Conservation (phyloP, 2,888 invertebrate species). For the Phortica magna region DNA sequence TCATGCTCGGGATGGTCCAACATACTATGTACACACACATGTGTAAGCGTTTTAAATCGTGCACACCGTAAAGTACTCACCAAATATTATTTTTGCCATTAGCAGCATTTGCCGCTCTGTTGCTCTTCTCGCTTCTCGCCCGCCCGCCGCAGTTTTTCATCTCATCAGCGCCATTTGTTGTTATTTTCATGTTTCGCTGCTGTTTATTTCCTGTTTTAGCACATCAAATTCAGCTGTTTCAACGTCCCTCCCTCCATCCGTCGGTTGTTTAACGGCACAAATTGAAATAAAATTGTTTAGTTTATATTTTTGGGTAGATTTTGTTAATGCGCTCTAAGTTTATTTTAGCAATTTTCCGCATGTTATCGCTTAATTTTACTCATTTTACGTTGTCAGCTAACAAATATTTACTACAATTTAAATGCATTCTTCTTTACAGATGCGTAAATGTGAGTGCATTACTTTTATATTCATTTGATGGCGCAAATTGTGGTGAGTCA, state of each 20-base stretch:
- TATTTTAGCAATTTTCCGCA: background rate
- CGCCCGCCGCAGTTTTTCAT: background rate
- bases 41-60: conserved; percentile 11
- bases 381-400: background rate
- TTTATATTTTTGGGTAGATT: background rate
- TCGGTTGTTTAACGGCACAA: background rate
- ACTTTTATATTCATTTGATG: too few species aligned
- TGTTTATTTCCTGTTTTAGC: conserved; percentile 20
- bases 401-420: too few species aligned
- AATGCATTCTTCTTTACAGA: too few species aligned
- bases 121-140: background rate
- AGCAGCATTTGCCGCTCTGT: conserved; percentile 33
- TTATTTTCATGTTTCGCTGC: conserved; percentile 16
- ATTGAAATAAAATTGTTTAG: background rate
- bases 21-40: background rate
- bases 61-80: conserved; percentile 35
- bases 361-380: background rate
- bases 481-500: too few species aligned
- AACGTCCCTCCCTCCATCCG: background rate
- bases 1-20: background rate
- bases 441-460: too few species aligned
- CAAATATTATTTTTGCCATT: conserved; percentile 59
- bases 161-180: background rate
- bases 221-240: background rate
- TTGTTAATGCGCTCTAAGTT: background rate